A percentile compares a stretch with the other conserved stretches of the same genome.
Conservation (phyloP, 2,888 invertebrate genomes). For the Leptinotarsa peninsularis region DNA sequence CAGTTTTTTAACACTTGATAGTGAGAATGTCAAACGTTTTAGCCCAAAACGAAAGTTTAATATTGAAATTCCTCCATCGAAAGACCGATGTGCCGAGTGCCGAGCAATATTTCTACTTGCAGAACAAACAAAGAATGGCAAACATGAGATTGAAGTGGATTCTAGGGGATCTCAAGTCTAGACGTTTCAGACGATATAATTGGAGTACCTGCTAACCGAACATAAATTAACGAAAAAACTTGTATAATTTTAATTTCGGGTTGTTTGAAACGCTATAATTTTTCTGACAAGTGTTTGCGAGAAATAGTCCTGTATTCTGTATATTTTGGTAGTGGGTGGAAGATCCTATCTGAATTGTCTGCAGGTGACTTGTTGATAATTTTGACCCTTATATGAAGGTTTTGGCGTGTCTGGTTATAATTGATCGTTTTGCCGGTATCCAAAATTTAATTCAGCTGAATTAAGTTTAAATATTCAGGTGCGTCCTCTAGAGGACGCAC, state of each 20-base stretch:
- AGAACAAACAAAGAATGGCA: conserved; percentile 9
- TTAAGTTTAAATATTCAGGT: no score
- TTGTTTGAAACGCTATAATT: conserved; percentile 4
- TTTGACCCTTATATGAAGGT: not conserved
- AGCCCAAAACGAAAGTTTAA: no score
- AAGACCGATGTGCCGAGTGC: not conserved
- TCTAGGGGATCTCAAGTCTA: not conserved
- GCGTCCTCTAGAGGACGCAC: no score
- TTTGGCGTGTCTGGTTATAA: not conserved
- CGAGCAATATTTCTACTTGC: not conserved
- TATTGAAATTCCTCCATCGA: not conserved
- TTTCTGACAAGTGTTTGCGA: not conserved
- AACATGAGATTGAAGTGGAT: not conserved
- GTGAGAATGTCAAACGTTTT: no score
- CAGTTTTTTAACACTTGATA: no score
- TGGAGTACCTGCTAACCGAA: conserved; percentile 10
- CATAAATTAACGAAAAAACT: conserved; percentile 7
- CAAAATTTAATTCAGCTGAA: no score
- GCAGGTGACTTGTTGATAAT: not conserved
- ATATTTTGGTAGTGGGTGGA: conserved; percentile 12
- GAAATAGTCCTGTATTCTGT: conserved; percentile 11
- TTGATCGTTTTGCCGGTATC: not conserved
- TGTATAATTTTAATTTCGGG: conserved; percentile 9
- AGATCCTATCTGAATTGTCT: not conserved
- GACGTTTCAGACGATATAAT: conserved; percentile 16